These are phyloP conservation scores for Cotesia chilonis DNA, from an alignment of 1,140 invertebrate genomes.

Conservation along the genomic window DNA sequence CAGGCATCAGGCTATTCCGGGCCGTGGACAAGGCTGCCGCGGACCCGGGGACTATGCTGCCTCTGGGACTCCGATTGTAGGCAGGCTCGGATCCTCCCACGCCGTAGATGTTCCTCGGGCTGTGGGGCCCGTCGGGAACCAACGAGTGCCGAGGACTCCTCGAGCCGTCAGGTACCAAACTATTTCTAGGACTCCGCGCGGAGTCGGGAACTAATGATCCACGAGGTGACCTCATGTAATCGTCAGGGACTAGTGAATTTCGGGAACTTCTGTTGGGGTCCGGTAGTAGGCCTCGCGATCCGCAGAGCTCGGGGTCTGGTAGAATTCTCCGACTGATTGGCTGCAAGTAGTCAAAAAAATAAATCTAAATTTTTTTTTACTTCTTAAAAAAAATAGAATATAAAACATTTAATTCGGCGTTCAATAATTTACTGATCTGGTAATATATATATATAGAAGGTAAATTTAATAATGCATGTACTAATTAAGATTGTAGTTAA, in stretches of 20 bases:
- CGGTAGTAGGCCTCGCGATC: constrained; percentile 58
- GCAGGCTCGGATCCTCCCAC: constrained; percentile 45
- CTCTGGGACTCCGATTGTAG: constrained; percentile 72
- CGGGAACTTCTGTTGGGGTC: constrained; percentile 71
- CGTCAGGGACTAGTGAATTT: constrained; percentile 70
- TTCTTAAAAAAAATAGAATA: no score
- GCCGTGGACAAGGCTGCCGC: not conserved
- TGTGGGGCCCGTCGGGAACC: constrained; percentile 62
- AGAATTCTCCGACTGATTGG: constrained; percentile 51
- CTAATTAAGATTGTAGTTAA: no score
- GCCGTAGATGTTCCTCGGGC: constrained; percentile 72
- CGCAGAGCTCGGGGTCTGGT: constrained; percentile 56
- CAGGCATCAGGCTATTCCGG: constrained; percentile 49
- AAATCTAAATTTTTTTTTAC: no score
- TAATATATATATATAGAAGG: no score
- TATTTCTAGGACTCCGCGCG: constrained; percentile 70
- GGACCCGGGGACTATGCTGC: constrained; percentile 68
- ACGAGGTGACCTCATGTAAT: constrained; percentile 60
- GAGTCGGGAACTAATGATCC: constrained; percentile 66
- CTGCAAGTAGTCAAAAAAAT: constrained; percentile 42
- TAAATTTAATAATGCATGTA: no score
- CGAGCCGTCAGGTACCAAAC: constrained; percentile 67
- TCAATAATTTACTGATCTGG: constrained; percentile 30
- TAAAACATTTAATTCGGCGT: no score
- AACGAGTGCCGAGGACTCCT: constrained; percentile 66